Conservation (phyloP, 1,140 invertebrate species). For the Tetraneura akinire region DNA sequence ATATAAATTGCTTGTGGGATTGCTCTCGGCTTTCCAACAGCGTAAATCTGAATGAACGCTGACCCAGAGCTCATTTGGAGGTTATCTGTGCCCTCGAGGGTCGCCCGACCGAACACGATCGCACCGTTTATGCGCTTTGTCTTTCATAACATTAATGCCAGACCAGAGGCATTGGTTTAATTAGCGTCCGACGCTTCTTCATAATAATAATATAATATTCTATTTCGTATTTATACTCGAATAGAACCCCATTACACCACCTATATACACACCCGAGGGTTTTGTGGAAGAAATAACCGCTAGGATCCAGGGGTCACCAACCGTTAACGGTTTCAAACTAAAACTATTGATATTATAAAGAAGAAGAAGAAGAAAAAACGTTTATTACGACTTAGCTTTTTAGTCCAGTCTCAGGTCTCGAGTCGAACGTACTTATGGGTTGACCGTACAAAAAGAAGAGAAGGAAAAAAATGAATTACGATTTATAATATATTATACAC, state of each 20-base stretch:
- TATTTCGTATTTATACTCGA: neutral
- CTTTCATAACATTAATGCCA: neutral
- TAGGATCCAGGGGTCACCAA: neutral
- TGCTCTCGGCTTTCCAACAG: neutral
- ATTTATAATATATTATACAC: too few relatives aligned
- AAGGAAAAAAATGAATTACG: too few relatives aligned
- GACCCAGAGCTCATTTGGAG: constrained; percentile 34
- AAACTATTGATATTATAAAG: too few relatives aligned
- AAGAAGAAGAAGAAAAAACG: too few relatives aligned
- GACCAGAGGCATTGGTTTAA: constrained; percentile 39
- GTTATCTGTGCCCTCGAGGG: constrained; percentile 22
- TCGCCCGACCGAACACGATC: neutral
- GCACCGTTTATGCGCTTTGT: constrained; percentile 34
- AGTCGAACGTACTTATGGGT: too few relatives aligned
- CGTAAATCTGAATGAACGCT: neutral
- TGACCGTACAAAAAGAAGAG: too few relatives aligned
- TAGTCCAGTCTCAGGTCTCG: too few relatives aligned
- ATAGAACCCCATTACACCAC: neutral
- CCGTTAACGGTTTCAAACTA: too few relatives aligned
- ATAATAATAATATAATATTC: neutral
- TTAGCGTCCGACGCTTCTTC: constrained; percentile 10
- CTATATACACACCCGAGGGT: neutral
- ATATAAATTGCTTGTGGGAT: constrained; percentile 32
- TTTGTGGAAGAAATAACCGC: neutral
- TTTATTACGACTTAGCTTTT: too few relatives aligned